These are phyloP conservation scores for Scytalopus superciliaris DNA, from an alignment of 2,113 vertebrate genomes.

Conservation along the genomic window DNA sequence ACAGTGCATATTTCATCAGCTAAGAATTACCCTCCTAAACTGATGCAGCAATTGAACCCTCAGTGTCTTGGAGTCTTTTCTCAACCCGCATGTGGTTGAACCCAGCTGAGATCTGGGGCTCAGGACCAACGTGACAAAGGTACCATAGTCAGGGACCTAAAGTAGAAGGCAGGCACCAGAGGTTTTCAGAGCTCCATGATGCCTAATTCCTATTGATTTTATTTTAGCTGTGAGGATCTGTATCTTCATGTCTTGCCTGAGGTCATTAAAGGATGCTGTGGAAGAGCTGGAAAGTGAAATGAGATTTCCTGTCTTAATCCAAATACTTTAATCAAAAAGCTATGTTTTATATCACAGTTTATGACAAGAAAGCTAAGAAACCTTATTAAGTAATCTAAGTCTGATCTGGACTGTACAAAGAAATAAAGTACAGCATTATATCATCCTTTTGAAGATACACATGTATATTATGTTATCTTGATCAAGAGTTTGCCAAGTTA, in stretches of 20 bases:
- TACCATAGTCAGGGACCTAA: neutral
- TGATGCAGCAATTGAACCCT: neutral
- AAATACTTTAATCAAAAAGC: conserved; percentile 51
- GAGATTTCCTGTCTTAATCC: conserved; percentile 50
- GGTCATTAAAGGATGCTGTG: conserved; percentile 26
- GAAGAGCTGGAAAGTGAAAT: conserved; percentile 42
- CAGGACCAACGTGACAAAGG: rapidly evolving
- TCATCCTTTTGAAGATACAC: neutral
- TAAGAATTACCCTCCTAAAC: neutral
- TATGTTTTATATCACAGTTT: conserved; percentile 46
- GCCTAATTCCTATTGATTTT: neutral
- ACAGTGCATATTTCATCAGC: neutral
- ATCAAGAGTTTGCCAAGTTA: neutral
- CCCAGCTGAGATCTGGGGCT: neutral
- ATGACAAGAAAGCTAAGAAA: conserved; percentile 56
- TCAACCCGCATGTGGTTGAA: neutral
- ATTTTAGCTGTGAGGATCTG: conserved; percentile 6
- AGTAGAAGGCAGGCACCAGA: neutral
- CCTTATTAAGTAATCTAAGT: conserved; percentile 45
- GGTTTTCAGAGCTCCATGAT: neutral
- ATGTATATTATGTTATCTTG: neutral
- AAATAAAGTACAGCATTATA: neutral
- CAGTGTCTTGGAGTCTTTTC: no score
- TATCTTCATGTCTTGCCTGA: conserved; percentile 10
- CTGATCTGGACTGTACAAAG: conserved; percentile 15